A percentile compares a stretch with the other conserved stretches of the same genome.
phyloP scores from a whole-genome alignment of 2,797 vertebrate genomes.

The Sebastes aleutianus region DNA sequence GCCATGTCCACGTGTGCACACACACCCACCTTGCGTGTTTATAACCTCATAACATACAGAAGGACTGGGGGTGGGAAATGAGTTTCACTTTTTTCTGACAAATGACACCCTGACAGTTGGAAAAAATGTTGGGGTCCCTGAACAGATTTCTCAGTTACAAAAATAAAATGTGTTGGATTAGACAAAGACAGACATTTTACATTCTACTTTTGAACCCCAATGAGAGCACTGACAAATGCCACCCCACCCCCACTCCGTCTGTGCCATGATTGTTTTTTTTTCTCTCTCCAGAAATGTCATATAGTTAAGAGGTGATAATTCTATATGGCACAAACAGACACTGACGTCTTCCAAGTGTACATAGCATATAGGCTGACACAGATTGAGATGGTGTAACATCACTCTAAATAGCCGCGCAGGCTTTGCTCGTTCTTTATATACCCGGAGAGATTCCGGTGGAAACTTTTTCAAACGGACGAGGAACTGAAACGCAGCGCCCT shows the following conservation, averaged over 20 bases:
- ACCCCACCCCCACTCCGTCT: constrained; percentile 87
- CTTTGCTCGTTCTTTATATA: constrained; percentile 24
- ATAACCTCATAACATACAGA: constrained; percentile 83
- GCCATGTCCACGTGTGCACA: constrained; percentile 15
- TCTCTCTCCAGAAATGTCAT: constrained; percentile 79
- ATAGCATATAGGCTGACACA: constrained; percentile 74
- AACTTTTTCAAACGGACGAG: constrained; percentile 12
- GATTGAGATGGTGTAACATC: constrained; percentile 73
- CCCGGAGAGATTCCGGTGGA: constrained; percentile 6
- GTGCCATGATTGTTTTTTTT: constrained; percentile 78
- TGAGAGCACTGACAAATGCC: constrained; percentile 82
- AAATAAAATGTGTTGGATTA: constrained; percentile 88
- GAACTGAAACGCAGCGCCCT: not conserved
- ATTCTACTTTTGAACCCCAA: constrained; percentile 85
- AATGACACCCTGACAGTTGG: constrained; percentile 87
- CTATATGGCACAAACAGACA: constrained; percentile 78
- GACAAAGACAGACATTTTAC: constrained; percentile 86
- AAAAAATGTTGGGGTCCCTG: constrained; percentile 84
- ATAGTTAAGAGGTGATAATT: constrained; percentile 77
- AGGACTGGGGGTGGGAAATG: constrained; percentile 85
- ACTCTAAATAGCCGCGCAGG: constrained; percentile 53
- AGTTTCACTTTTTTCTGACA: constrained; percentile 79
- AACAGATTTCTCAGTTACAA: constrained; percentile 88
- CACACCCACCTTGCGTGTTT: constrained; percentile 69
- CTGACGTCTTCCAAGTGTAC: constrained; percentile 72